phyloP scores from a whole-genome alignment of 2,113 vertebrate species.

The Chauna torquata region DNA sequence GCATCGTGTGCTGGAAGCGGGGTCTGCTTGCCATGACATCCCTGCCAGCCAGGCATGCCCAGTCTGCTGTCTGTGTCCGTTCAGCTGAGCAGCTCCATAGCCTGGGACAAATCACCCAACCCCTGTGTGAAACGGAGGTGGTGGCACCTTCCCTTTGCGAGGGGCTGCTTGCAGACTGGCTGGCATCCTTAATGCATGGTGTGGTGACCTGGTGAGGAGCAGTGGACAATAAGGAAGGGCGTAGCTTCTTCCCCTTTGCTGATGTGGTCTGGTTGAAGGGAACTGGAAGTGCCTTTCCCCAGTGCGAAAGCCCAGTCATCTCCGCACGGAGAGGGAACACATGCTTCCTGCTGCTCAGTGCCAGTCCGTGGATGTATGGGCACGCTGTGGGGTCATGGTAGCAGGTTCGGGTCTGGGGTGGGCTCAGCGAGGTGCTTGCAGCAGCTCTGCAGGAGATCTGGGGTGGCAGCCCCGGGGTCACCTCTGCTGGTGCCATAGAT shows the following conservation, averaged over 20 bases:
- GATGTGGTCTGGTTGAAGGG: background rate
- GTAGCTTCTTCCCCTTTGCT: background rate
- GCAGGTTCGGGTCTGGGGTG: fast-evolving
- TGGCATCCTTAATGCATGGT: background rate
- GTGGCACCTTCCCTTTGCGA: background rate
- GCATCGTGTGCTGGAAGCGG: background rate
- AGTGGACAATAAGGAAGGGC: background rate
- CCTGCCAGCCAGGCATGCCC: background rate
- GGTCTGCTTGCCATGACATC: background rate
- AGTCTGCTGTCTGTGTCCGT: background rate
- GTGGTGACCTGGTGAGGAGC: fast-evolving
- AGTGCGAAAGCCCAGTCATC: background rate
- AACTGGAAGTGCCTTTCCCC: background rate
- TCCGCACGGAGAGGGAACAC: background rate
- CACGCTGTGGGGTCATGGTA: background rate
- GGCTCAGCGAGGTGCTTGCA: fast-evolving
- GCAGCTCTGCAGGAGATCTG: background rate
- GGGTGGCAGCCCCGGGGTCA: fast-evolving
- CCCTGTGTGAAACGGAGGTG: background rate
- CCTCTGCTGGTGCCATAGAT: background rate
- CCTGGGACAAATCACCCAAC: background rate
- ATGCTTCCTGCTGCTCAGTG: fast-evolving
- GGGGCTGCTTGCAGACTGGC: background rate
- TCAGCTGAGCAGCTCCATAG: background rate
- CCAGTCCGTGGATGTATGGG: fast-evolving